Base-by-base conservation (phyloP, 2,888 invertebrate genomes). In the Drosophila acutilabella region DNA sequence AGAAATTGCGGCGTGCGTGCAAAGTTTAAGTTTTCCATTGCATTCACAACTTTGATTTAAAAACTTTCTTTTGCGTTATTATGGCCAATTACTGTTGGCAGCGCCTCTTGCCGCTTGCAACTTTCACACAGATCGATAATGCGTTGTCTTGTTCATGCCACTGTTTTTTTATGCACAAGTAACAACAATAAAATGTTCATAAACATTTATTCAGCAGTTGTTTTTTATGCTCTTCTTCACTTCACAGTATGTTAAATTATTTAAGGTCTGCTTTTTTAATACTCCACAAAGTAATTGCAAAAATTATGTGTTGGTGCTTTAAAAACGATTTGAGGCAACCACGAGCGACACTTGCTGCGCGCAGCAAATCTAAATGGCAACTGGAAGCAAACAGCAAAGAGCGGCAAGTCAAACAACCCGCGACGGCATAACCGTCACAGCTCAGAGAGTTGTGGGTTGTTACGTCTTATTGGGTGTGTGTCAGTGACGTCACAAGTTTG, bases 11-110 rank as follows among this genome's bases (percentile, higher is more conserved):
- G 92, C 26, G 92, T 92, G 80, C 89, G 91, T 66, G 90, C 89
- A 82, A 92, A 90, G 81, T 89, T 91, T 78, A 91, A 90, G 82
- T 89, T 91, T 80, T 92, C 92, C 92, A 92, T 91, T 81, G 78
- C 87, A 77, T 77, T 72, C 42, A 57, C 50, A 71, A 68, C 62
- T 73, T 80, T 69, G 47, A 81, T 68, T 68, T 71, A 38, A 69
- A 78, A 80, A 85, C 79, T 89, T 89, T 88, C 74, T 77, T 79
- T 51, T 42, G 30, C 42, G 56, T 66, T 64, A 45, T 59, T 66
- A 61, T 64, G 30, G 50, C 50, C 67, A 74, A 64, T 76, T 76
- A 71, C 53, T 75, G 45, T 64, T 57, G 54, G 70, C 58, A 30
- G 50, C 48, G 48, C 26, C 33, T 16, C 40, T 20, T 33, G 53